A percentile compares a stretch with the other conserved stretches of the same genome.
Evolutionary conservation across 23 tunicate genomes (phyloP).

Genomic region (Halocynthia roretzi): DNA sequence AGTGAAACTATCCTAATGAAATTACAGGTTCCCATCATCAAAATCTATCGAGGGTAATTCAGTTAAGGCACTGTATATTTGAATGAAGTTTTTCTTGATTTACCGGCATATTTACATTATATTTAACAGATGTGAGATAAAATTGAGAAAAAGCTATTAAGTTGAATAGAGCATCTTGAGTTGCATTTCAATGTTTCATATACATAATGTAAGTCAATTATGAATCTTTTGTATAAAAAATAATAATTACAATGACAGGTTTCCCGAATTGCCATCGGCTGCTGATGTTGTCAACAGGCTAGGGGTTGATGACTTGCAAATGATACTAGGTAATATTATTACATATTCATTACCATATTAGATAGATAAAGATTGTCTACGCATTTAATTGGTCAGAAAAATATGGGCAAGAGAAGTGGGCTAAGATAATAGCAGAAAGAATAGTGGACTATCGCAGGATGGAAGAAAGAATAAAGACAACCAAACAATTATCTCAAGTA

Average conservation of each 20-base stretch:
- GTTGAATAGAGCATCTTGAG: too few species aligned
- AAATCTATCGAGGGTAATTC: too few species aligned
- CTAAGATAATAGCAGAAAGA: conserved; percentile 35
- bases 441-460: conserved; percentile 48
- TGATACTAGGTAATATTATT: conserved; percentile 40
- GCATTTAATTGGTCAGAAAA: conserved; percentile 20
- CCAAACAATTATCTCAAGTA: conserved; percentile 46
- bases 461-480: conserved; percentile 31
- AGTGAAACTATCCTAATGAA: too few species aligned
- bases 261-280: conserved; percentile 39
- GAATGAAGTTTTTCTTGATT: too few species aligned
- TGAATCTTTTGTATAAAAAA: neutral
- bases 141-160: too few species aligned
- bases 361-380: neutral
- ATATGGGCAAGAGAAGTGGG: conserved; percentile 69
- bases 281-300: conserved; percentile 82
- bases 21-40: too few species aligned
- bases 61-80: too few species aligned
- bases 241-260: conserved; percentile 9
- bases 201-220: too few species aligned
- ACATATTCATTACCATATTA: neutral
- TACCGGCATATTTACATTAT: too few species aligned
- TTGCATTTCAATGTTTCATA: too few species aligned
- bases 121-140: too few species aligned
- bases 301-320: conserved; percentile 28